Percentiles rank a stretch among this genome's conserved stretches.
These are phyloP conservation scores for Australoheros scitulus DNA, from an alignment of 2,113 vertebrate species.

Conservation along the genomic window DNA sequence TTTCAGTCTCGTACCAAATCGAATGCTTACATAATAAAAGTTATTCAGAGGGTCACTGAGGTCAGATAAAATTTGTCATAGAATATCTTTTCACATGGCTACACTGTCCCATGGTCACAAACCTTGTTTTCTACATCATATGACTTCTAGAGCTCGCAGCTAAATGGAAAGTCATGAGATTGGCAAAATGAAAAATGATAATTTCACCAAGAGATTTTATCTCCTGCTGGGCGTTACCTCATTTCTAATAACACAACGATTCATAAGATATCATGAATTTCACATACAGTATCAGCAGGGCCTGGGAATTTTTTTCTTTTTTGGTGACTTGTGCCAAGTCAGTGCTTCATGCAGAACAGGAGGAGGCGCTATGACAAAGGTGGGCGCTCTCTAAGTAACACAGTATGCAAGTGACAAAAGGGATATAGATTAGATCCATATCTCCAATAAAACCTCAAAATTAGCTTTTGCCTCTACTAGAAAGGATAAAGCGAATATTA, in stretches of 20 bases:
- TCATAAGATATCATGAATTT: slow-evolving; percentile 1
- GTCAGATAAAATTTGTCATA: slow-evolving; percentile 20
- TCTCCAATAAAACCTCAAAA: neutral
- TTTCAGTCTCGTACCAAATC: neutral
- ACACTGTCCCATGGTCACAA: slow-evolving; percentile 48
- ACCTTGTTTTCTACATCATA: slow-evolving; percentile 64
- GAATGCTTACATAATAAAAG: neutral
- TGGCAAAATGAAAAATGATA: slow-evolving; percentile 37
- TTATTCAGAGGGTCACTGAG: slow-evolving; percentile 5
- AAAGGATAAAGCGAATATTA: neutral
- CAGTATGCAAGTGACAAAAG: neutral
- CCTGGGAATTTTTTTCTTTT: neutral
- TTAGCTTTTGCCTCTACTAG: neutral
- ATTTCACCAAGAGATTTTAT: slow-evolving; percentile 28
- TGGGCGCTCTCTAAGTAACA: neutral
- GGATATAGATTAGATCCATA: neutral
- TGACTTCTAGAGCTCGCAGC: slow-evolving; percentile 55
- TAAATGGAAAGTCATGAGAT: slow-evolving; percentile 58
- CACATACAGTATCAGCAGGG: neutral
- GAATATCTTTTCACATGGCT: neutral
- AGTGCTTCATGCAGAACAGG: neutral
- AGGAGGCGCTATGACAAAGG: neutral
- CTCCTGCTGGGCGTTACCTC: neutral
- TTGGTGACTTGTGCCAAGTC: neutral
- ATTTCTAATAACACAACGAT: slow-evolving; percentile 2